Conservation (phyloP, 2,113 vertebrate species). For the Guaruba guarouba region DNA sequence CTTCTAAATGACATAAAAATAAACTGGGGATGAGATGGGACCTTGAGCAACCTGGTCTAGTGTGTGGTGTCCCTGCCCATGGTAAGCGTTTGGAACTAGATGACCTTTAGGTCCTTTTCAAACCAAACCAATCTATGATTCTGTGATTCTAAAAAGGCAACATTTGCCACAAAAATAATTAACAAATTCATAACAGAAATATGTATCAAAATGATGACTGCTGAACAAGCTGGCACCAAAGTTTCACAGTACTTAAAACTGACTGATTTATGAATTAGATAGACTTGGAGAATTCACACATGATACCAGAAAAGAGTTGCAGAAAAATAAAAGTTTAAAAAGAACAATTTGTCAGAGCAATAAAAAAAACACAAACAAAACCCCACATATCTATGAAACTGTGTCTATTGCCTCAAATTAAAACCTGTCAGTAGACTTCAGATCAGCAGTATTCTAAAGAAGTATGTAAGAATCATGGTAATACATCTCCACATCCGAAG, state of each 20-base stretch:
- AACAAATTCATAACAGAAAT: background rate
- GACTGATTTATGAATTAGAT: background rate
- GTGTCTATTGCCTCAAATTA: background rate
- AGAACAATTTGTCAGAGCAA: background rate
- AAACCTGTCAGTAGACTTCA: background rate
- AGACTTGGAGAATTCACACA: background rate
- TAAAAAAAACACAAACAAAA: background rate
- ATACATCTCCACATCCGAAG: background rate
- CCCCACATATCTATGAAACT: background rate
- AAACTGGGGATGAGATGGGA: background rate
- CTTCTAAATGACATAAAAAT: background rate
- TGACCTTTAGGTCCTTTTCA: background rate
- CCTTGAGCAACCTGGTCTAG: background rate
- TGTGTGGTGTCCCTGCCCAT: background rate
- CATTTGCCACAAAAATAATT: background rate
- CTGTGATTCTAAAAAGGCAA: background rate
- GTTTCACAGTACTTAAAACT: background rate
- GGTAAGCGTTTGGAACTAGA: background rate
- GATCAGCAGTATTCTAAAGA: background rate
- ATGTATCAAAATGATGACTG: background rate
- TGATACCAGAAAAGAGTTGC: background rate
- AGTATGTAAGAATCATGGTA: background rate
- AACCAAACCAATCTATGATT: background rate
- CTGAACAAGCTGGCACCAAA: background rate
- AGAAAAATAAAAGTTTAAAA: background rate